These are phyloP conservation scores for Temnothorax ravouxi DNA, from an alignment of 2,888 invertebrate species.

Conservation along the genomic window DNA sequence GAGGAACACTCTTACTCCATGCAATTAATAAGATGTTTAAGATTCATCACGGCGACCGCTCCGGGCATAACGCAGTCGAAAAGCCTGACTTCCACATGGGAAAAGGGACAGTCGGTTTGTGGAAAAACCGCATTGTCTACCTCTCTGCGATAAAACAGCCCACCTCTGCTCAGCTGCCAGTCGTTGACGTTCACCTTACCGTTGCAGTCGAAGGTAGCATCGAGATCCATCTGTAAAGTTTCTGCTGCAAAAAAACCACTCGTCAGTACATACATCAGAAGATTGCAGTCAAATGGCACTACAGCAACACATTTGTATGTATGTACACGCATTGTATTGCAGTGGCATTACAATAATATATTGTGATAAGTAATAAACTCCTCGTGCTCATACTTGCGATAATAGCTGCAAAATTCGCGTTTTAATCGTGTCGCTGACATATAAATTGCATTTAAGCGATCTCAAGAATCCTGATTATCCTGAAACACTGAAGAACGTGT, in stretches of 20 bases:
- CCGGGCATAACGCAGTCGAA: conserved; percentile 77
- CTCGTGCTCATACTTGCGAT: neutral
- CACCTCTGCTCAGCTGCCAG: conserved; percentile 77
- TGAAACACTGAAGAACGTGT: neutral
- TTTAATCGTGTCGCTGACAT: neutral
- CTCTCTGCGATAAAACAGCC: conserved; percentile 75
- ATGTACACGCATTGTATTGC: neutral
- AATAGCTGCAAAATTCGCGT: neutral
- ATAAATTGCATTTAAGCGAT: conserved; percentile 4
- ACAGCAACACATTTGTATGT: neutral
- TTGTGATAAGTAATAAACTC: conserved; percentile 11
- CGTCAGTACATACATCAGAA: neutral
- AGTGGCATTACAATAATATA: neutral
- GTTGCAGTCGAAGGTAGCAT: conserved; percentile 78
- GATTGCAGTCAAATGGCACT: neutral
- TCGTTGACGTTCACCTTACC: conserved; percentile 83
- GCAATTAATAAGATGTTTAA: conserved; percentile 79
- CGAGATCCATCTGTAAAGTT: conserved; percentile 72
- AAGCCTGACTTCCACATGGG: conserved; percentile 68
- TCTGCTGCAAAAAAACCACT: neutral
- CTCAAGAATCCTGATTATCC: neutral
- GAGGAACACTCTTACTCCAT: conserved; percentile 76
- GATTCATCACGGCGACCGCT: conserved; percentile 77
- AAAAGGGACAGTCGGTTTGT: conserved; percentile 57
- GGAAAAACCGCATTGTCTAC: conserved; percentile 76